Conservation (phyloP, 2,888 invertebrate genomes). For the Synanthedon myopaeformis region DNA sequence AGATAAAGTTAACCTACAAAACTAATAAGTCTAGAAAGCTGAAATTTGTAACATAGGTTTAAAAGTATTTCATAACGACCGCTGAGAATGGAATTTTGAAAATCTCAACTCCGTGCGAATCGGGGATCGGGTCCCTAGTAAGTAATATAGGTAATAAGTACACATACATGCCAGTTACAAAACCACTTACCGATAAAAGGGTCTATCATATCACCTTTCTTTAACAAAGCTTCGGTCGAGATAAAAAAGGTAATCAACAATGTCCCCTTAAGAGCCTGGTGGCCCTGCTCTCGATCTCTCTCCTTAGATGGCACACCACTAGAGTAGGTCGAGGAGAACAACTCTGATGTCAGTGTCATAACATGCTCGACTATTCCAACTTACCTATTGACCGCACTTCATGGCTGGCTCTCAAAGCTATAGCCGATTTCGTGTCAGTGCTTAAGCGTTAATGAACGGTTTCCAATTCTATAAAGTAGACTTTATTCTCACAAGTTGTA, state of each 20-base stretch:
- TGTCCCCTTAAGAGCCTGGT: conserved; percentile 56
- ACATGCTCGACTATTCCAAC: conserved; percentile 19
- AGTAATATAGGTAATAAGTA: no score
- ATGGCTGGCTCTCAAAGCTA: conserved; percentile 20
- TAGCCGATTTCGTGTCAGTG: no score
- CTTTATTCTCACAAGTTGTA: conserved; percentile 14
- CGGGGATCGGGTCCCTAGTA: no score
- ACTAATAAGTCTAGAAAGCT: no score
- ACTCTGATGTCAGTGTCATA: conserved; percentile 64
- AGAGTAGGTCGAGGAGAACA: conserved; percentile 69
- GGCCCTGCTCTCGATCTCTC: conserved; percentile 68
- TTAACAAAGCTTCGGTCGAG: conserved; percentile 4
- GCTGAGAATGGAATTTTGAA: no score
- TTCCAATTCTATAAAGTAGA: no score
- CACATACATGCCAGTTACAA: not conserved
- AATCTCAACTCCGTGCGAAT: no score
- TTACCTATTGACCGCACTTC: conserved; percentile 14
- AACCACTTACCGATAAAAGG: not conserved
- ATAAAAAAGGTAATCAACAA: conserved; percentile 36
- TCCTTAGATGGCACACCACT: conserved; percentile 66
- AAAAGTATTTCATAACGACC: no score
- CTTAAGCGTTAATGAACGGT: not conserved
- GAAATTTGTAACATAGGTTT: no score
- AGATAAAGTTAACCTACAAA: no score
- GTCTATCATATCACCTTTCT: not conserved